Percentiles rank a stretch among this genome's conserved stretches.
phyloP scores from a whole-genome alignment of 2,888 invertebrate genomes.

The Troides helena region DNA sequence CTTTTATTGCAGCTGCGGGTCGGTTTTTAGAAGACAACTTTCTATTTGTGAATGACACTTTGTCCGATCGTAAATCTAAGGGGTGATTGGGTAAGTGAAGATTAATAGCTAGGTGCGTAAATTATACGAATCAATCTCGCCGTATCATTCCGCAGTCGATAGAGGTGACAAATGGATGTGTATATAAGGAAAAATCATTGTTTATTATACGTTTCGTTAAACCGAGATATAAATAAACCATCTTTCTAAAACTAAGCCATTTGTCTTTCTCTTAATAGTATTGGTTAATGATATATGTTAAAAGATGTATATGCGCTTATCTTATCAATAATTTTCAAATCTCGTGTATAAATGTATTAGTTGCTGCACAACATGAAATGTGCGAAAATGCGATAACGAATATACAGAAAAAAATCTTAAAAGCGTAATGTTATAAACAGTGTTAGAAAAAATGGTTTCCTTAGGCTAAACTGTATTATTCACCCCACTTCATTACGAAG shows the following conservation, averaged over 20 bases:
- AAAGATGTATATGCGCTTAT: too few species aligned
- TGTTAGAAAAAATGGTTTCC: conserved; percentile 58
- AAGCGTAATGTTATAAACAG: neutral
- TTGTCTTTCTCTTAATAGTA: too few species aligned
- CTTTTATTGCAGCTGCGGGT: conserved; percentile 27
- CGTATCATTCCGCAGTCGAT: conserved; percentile 2
- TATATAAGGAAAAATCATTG: neutral
- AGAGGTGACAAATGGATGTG: neutral
- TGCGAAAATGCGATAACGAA: neutral
- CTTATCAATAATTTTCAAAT: too few species aligned
- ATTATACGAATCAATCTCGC: conserved; percentile 12
- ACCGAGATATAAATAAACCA: neutral
- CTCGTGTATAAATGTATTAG: neutral
- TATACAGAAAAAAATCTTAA: neutral
- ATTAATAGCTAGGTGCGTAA: conserved; percentile 20
- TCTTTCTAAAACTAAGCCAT: neutral
- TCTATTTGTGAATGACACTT: conserved; percentile 28
- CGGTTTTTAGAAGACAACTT: conserved; percentile 29
- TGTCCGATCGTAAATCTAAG: conserved; percentile 26
- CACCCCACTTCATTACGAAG: conserved; percentile 69
- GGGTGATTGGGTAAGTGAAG: conserved; percentile 20
- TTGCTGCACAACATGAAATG: neutral
- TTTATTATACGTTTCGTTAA: neutral
- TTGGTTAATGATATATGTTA: too few species aligned
- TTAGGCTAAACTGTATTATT: conserved; percentile 54